Conservation (phyloP, 2,888 invertebrate species). For the Drosophila borealis region DNA sequence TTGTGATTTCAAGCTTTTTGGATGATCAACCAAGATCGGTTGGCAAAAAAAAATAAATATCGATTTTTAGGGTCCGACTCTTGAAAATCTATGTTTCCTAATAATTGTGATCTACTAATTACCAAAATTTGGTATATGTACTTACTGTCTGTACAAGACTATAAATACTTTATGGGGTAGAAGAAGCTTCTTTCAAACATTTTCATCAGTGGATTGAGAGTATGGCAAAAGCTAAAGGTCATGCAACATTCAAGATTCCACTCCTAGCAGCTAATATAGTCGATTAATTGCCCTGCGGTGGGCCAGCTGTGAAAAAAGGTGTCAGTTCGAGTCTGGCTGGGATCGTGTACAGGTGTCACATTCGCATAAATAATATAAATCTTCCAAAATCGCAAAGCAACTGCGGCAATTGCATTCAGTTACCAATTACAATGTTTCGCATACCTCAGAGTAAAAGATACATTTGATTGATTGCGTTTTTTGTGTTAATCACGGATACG, state of each 20-base stretch:
- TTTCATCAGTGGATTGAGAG: too few species aligned
- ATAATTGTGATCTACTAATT: too few species aligned
- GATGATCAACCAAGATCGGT: too few species aligned
- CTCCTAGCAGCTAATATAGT: conserved; percentile 26
- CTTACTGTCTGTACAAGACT: too few species aligned
- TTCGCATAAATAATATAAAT: conserved; percentile 55
- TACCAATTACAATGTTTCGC: conserved; percentile 74
- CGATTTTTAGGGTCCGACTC: too few species aligned
- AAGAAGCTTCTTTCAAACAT: too few species aligned
- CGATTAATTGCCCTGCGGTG: conserved; percentile 73
- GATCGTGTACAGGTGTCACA: conserved; percentile 58
- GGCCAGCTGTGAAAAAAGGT: conserved; percentile 43
- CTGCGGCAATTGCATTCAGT: conserved; percentile 53
- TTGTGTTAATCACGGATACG: conserved; percentile 75
- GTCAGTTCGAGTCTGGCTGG: conserved; percentile 29
- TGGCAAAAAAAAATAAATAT: too few species aligned
- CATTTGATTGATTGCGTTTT: conserved; percentile 75
- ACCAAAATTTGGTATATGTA: too few species aligned
- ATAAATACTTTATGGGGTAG: too few species aligned
- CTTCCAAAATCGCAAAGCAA: conserved; percentile 48
- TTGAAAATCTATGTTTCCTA: too few species aligned
- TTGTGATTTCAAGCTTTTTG: too few species aligned
- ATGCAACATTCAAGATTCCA: not conserved
- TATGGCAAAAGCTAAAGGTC: too few species aligned
- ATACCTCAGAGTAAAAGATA: conserved; percentile 68